phyloP scores from a whole-genome alignment of 2,797 vertebrate species.

The Momotus momota region DNA sequence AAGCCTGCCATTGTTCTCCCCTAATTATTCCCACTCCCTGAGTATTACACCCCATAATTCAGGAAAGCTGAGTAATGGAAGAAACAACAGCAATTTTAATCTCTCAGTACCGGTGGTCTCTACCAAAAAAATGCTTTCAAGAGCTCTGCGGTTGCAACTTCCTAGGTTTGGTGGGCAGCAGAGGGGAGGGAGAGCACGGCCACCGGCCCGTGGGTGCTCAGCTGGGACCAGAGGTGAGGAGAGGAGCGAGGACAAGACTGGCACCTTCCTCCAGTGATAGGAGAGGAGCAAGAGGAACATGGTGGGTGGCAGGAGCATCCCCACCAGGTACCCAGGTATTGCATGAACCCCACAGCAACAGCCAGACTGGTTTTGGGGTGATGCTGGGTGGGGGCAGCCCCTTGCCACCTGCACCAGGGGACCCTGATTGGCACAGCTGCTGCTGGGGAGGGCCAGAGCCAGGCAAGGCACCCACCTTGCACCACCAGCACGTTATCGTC shows the following conservation, averaged over 20 bases:
- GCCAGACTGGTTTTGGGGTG: not conserved
- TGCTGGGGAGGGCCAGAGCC: fast-evolving
- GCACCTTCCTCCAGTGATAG: not conserved
- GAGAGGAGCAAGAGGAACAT: not conserved
- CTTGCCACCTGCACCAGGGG: fast-evolving
- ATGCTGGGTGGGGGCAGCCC: not conserved
- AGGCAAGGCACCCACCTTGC: fast-evolving
- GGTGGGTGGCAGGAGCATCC: not conserved
- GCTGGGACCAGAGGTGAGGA: not conserved
- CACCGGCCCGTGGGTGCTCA: not conserved
- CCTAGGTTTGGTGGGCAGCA: constrained; percentile 51
- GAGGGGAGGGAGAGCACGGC: constrained; percentile 38
- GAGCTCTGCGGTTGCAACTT: constrained; percentile 64
- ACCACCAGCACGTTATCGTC: fast-evolving
- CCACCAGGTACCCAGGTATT: fast-evolving
- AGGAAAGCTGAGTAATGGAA: constrained; percentile 79
- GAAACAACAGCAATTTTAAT: constrained; percentile 78
- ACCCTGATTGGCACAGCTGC: not conserved
- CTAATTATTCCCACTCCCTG: constrained; percentile 77
- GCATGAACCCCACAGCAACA: fast-evolving
- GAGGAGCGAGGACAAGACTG: fast-evolving
- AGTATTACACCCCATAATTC: constrained; percentile 80
- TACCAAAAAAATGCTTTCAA: constrained; percentile 71
- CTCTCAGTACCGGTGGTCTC: constrained; percentile 76
- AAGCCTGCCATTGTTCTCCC: constrained; percentile 75